Evolutionary conservation across 2,797 vertebrate genomes (phyloP), one percentile per base, ranked within the genome.

Genomic region (Sciaenops ocellatus): DNA sequence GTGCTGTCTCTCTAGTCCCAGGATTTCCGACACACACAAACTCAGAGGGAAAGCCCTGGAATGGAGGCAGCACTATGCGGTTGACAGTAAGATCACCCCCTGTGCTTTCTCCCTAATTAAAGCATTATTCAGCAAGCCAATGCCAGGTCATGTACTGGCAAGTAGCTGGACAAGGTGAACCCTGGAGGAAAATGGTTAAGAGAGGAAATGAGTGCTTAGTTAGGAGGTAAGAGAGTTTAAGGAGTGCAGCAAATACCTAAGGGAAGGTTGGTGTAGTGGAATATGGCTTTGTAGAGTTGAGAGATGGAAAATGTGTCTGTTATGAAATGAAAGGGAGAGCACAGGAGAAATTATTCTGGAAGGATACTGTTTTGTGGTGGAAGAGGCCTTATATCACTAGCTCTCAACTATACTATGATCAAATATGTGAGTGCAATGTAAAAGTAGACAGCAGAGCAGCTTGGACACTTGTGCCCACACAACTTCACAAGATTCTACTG

Each of bases 181-280:
- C 67, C 68, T 55, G 38, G 66, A 73, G 68, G 24, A 63, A 85
- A 80, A 76, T 38, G 61, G 70, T 56, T 46, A 67, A 46, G 56
- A 67, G 78, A 87, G 73, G 76, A 87, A 84, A 87, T 71, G 41
- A 76, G 79, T 24, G 52, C 73, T 74, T 78, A 51, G 70, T 62
- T 76, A 65, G 56, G 18, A 18, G 56, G 46, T 68, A 70, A 74
- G 73, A 55, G 38, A 59, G 34, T 76, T 69, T 52, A 87, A 61
- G 60, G 60, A 74, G 56, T 26, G n/a, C 7, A 64, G 20, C 1
- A 12, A 44, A 0, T 26, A 74, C 71, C 30, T 48, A 4, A 55
- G 76, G 74, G 34, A 50, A 75, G 51, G 52, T 18, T 44, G 22
- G 60, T 52, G 65, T 7, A 7, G 28, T n/a, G 38, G 56, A 69